Base-by-base conservation (phyloP, 2,113 vertebrate species). In the Anarrhichthys ocellatus region DNA sequence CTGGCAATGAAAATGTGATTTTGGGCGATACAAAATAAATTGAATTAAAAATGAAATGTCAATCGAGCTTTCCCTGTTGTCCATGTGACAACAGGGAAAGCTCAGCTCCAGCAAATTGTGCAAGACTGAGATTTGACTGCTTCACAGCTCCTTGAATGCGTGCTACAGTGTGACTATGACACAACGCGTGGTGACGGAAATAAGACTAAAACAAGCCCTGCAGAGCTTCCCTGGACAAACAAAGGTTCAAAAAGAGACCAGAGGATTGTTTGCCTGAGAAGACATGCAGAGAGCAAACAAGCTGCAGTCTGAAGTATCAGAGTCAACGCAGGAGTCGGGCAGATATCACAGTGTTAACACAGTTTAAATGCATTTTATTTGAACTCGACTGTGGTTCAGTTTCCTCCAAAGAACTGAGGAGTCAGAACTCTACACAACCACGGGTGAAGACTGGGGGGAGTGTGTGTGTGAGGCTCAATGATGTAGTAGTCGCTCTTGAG, bases 161-260 rank as follows among this genome's bases (percentile, higher is more conserved):
- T 61, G 54, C 72, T 15, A 50, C 50, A 62, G 46, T 67, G 78
- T 76, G 62, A 69, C 40, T 18, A 36, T 40, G 9, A 58, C 58
- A 36, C 76, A 59, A 18, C 50, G 20, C 7, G 1, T 58, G 63
- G 1, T 63, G 63, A 54, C 4, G 15, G 17, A 48, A 64, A 56
- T 36, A 11, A 72, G 18, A 18, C 48, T 20, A 68, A 54, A 2
- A 27, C 20, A 66, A 66, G 36, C 22, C 68, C 7, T 75, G 67
- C 64, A 64, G 61, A 73, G 69, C 72, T 66, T 77, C 54, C 9
- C 38, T 38, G 42, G 40, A 85, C 32, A 71, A 88, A 88, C 46
- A 77, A 42, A 58, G 36, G 17, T 64, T 78, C 13, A 11, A 18
- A 29, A 67, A 72, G 22, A n/a, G 9, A 22, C 63, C 29, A 14